Evolutionary conservation across 1,140 invertebrate genomes (phyloP), one percentile per base, ranked within the genome.

Genomic region (Ridgeia piscesae): DNA sequence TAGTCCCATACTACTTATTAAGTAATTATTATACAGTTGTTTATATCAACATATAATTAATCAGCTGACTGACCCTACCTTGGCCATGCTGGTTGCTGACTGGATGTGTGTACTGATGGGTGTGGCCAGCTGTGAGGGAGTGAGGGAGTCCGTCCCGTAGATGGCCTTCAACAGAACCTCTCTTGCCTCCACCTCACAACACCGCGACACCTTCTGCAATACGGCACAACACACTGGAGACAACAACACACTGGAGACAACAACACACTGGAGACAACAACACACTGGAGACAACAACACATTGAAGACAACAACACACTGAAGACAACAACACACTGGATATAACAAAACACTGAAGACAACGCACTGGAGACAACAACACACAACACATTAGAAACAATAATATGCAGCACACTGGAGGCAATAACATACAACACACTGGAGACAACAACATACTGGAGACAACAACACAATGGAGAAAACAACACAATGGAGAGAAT

Each of bases 141-240:
- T 93, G 33, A 94, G 88, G 48, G 89, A 88, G 89, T 95, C 94
- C 8, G 93, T 94, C 91, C 93, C 88, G 91, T 95, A 95, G 88
- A 95, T 94, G n/a, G 94, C 94, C 91, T 93, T 92, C n/a, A 95
- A 93, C 17, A 95, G 92, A 50, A 94, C 94, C 1, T 94, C 93
- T 11, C 35, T 92, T 31, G 93, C 93, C n/a, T 91, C 48, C 0
- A 93, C 94, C 89, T 91, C 89, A 42, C 93, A 90, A 27, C 94
- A 91, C 2, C 92, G 50, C 34, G 93, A 33, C 88, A n/a, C n/a
- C 27, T 92, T 58, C 31, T 58, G 50, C 35, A 33, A 48, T n/a
- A 35, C 8, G 11, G 34, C 35, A 50, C 11, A 58, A 91, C 34
- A 58, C 31, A 91, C 33, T 90, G 91, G 50, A n/a, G n/a, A n/a